These are phyloP conservation scores for Luperina testacea DNA, from an alignment of 2,888 invertebrate species.

Conservation along the genomic window DNA sequence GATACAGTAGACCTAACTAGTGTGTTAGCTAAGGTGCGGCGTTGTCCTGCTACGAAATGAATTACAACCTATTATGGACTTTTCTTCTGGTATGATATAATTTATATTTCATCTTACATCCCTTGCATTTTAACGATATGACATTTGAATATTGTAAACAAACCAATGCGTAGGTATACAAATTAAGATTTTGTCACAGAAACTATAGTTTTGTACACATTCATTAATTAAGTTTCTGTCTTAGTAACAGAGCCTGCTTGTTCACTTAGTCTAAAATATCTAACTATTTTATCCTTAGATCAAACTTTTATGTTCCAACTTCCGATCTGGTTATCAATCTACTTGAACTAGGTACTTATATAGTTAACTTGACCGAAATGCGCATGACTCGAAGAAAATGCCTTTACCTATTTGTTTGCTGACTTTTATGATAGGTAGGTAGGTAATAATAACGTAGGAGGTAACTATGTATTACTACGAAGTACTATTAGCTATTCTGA, in stretches of 20 bases:
- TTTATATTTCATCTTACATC: conserved; percentile 40
- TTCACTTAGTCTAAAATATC: conserved; percentile 23
- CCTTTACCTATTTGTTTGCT: not conserved
- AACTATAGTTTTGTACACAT: conserved; percentile 5
- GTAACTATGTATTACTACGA: not conserved
- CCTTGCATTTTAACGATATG: not conserved
- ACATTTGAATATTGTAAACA: conserved; percentile 19
- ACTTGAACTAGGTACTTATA: not conserved
- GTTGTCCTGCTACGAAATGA: conserved; percentile 83
- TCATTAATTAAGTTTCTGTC: not conserved
- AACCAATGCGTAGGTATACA: conserved; percentile 3
- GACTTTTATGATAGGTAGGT: not conserved
- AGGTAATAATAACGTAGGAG: too few relatives aligned
- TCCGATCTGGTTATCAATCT: conserved; percentile 32
- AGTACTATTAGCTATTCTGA: not conserved
- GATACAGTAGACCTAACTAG: conserved; percentile 84
- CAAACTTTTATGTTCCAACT: conserved; percentile 18
- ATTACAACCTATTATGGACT: conserved; percentile 83
- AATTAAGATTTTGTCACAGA: not conserved
- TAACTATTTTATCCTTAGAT: conserved; percentile 1
- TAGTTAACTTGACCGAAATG: not conserved
- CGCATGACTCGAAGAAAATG: not conserved
- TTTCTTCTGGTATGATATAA: conserved; percentile 82
- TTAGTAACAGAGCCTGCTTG: not conserved
- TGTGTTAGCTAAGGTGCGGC: conserved; percentile 74